These are phyloP conservation scores for Dysmachus trigonus DNA, from an alignment of 2,888 invertebrate species.

Conservation along the genomic window DNA sequence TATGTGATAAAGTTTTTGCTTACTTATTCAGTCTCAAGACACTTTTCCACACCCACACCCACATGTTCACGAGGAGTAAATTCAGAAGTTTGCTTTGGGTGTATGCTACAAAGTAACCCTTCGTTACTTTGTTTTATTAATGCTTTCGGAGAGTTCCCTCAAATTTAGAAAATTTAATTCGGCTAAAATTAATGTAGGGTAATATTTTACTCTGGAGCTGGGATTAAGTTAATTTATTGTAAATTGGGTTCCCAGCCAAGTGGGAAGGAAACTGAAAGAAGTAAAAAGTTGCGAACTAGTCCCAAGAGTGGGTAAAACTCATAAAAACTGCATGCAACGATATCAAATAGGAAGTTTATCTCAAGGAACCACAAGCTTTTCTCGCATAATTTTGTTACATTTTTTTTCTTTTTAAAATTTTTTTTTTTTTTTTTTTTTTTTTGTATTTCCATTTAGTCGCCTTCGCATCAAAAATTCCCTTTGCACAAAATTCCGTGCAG, in stretches of 20 bases:
- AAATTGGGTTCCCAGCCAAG: not conserved
- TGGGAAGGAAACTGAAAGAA: not conserved
- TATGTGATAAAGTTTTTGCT: slow-evolving; percentile 28
- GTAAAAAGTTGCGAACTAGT: not conserved
- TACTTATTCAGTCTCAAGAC: slow-evolving; percentile 25
- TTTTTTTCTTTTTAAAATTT: not conserved
- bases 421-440: not conserved
- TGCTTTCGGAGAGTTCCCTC: slow-evolving; percentile 12
- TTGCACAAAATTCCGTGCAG: not conserved
- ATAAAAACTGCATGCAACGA: not conserved
- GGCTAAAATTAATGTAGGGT: not conserved
- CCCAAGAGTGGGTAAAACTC: not conserved
- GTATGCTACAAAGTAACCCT: slow-evolving; percentile 7
- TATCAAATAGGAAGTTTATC: not conserved
- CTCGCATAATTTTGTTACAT: not conserved
- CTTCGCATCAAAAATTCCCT: not conserved
- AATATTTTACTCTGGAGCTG: not conserved
- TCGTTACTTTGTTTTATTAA: slow-evolving; percentile 13
- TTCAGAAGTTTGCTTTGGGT: not conserved
- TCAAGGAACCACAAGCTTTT: not conserved
- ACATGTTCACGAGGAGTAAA: not conserved
- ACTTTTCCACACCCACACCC: not conserved
- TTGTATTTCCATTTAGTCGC: not conserved
- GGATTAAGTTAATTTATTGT: not conserved
- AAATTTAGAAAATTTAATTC: not conserved